These are phyloP conservation scores for Mormyrus iriodes DNA, from an alignment of 2,113 vertebrate species.

Conservation along the genomic window DNA sequence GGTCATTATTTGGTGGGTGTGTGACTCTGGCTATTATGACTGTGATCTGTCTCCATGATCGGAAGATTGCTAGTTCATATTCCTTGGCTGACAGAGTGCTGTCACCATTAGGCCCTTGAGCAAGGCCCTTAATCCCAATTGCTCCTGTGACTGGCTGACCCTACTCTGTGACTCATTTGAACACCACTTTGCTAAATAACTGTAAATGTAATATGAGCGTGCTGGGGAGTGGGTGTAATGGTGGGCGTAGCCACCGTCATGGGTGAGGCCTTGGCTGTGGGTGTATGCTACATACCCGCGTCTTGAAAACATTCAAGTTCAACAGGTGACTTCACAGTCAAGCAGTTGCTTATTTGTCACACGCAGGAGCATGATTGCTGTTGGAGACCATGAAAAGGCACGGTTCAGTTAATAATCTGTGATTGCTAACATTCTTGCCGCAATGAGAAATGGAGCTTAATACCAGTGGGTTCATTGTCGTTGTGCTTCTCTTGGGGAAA, in stretches of 20 bases:
- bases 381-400: not conserved
- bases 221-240: not conserved
- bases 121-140: too few relatives aligned
- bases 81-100: not conserved
- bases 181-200: not conserved
- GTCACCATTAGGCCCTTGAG: too few relatives aligned
- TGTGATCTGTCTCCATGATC: not conserved
- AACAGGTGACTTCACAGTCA: not conserved
- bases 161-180: not conserved
- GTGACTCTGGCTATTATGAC: not conserved
- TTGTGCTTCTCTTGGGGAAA: constrained; percentile 8
- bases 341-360: too few relatives aligned
- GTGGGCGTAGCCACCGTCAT: not conserved
- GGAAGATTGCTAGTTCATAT: not conserved
- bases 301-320: not conserved
- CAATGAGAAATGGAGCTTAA: not conserved
- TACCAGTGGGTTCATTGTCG: not conserved
- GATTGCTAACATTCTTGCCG: not conserved
- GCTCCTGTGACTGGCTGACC: too few relatives aligned
- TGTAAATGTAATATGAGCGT: not conserved
- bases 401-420: not conserved
- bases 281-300: not conserved
- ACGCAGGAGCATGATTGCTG: not conserved
- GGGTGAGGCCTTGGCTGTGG: not conserved
- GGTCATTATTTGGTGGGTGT: not conserved